A percentile compares a stretch with the other conserved stretches of the same genome.
phyloP scores from a whole-genome alignment of 2,113 vertebrate species.

The Spermophilus dauricus region DNA sequence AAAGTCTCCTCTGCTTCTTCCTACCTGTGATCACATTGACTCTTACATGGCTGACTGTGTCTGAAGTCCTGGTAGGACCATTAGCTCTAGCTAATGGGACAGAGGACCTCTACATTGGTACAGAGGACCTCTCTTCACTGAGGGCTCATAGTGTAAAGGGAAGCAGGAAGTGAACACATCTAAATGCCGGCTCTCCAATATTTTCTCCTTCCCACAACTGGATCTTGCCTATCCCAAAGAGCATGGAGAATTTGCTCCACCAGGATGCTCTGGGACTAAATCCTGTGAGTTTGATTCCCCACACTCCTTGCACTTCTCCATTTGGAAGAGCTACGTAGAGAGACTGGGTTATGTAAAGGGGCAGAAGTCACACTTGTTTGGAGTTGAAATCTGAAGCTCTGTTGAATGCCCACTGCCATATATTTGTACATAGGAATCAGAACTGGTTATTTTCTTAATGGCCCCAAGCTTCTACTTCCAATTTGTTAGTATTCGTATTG shows the following conservation, averaged over 20 bases:
- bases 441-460: background rate
- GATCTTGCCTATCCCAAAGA: background rate
- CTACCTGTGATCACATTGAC: background rate
- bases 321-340: background rate
- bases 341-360: background rate
- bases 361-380: background rate
- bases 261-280: background rate
- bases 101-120: background rate
- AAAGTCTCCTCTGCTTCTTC: background rate
- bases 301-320: background rate
- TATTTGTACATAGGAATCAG: background rate
- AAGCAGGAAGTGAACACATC: background rate
- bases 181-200: background rate
- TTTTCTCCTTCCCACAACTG: background rate
- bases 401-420: background rate
- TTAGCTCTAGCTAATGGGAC: background rate
- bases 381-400: slow-evolving; percentile 2
- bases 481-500: background rate
- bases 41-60: background rate
- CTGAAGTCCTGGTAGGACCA: background rate
- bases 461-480: background rate
- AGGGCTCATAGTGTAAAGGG: background rate
- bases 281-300: background rate
- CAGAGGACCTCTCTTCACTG: background rate
- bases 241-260: background rate